Evolutionary conservation across 2,888 invertebrate species (phyloP).

Genomic region (Cataglyphis altisquamis): DNA sequence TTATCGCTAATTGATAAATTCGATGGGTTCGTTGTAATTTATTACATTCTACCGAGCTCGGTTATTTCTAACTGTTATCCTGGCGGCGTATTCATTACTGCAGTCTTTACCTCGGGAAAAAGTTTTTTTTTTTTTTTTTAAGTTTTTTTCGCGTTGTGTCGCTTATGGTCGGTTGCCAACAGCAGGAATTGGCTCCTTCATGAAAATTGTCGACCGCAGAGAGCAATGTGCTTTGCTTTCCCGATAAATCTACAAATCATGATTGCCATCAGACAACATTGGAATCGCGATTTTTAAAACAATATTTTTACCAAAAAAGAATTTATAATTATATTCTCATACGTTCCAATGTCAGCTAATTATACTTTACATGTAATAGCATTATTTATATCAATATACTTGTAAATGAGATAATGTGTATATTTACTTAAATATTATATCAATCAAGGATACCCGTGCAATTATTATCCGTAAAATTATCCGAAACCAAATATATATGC

Average conservation of each 20-base stretch:
- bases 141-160: conserved; percentile 8
- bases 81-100: conserved; percentile 52
- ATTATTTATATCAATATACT: not conserved
- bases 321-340: not conserved
- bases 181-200: conserved; percentile 14
- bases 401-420: not conserved
- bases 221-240: conserved; percentile 5
- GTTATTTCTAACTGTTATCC: conserved; percentile 69
- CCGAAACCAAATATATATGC: not conserved
- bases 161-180: conserved; percentile 10
- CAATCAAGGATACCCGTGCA: not conserved
- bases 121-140: conserved; percentile 7
- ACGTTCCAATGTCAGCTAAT: not conserved
- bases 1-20: conserved; percentile 78
- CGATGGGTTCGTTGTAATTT: conserved; percentile 69
- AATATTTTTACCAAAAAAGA: not conserved
- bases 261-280: not conserved
- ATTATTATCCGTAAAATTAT: not conserved
- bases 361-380: not conserved
- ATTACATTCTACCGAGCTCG: conserved; percentile 59
- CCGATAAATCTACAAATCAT: not conserved
- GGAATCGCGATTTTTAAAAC: not conserved
- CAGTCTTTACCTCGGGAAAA: conserved; percentile 58
- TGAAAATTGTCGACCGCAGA: conserved; percentile 12
- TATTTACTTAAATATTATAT: not conserved